Conservation (phyloP, 1,140 invertebrate genomes). For the Panagrolaimus sp. region DNA sequence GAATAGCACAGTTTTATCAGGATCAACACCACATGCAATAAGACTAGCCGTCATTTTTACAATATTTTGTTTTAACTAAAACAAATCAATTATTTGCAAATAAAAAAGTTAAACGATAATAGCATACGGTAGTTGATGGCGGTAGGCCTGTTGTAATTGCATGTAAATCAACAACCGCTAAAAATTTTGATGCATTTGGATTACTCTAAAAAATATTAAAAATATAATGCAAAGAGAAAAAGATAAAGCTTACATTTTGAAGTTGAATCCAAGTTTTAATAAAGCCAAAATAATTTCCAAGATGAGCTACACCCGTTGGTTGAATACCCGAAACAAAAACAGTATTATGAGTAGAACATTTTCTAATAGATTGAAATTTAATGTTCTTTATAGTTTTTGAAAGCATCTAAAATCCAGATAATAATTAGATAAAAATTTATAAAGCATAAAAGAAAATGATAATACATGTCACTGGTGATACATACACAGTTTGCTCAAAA, state of each 20-base stretch:
- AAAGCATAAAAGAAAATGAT: no score
- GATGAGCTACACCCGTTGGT: slow-evolving; percentile 83
- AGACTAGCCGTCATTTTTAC: slow-evolving; percentile 74
- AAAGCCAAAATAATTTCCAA: slow-evolving; percentile 94
- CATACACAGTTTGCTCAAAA: no score
- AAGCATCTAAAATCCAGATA: slow-evolving; percentile 8
- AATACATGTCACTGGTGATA: no score
- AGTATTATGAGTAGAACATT: slow-evolving; percentile 10
- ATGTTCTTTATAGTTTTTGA: background rate
- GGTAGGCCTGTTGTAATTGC: slow-evolving; percentile 70
- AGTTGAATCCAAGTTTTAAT: slow-evolving; percentile 77
- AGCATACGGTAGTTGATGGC: slow-evolving; percentile 68
- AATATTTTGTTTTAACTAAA: slow-evolving; percentile 65
- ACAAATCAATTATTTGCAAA: slow-evolving; percentile 21
- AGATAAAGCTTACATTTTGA: slow-evolving; percentile 67
- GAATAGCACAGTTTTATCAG: slow-evolving; percentile 74
- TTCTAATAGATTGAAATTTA: background rate
- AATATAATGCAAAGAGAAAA: slow-evolving; percentile 31
- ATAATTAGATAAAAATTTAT: background rate
- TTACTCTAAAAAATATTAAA: slow-evolving; percentile 19
- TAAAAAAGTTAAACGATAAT: no score
- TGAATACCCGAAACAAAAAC: slow-evolving; percentile 84
- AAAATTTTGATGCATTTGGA: slow-evolving; percentile 66
- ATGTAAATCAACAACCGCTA: slow-evolving; percentile 88
- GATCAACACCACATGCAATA: slow-evolving; percentile 83